Evolutionary conservation across 2,113 vertebrate species (phyloP).

Genomic region (Cynopterus brachyotis): DNA sequence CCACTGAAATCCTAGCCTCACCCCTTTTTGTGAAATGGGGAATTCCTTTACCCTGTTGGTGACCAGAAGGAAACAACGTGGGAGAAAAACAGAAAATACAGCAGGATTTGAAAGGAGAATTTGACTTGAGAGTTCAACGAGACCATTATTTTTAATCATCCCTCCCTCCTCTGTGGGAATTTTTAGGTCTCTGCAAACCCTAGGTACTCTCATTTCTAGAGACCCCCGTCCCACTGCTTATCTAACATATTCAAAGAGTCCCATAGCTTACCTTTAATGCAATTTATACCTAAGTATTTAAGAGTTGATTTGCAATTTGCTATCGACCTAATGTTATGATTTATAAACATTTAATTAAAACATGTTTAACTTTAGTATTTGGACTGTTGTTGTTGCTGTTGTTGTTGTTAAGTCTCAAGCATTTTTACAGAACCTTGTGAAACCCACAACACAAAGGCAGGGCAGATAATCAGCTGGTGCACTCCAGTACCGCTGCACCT

Average conservation of each 20-base stretch:
- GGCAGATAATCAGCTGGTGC: background rate
- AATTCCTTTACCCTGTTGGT: background rate
- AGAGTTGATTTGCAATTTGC: background rate
- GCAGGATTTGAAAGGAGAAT: background rate
- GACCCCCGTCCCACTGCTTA: background rate
- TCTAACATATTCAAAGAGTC: background rate
- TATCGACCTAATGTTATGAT: background rate
- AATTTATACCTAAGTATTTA: background rate
- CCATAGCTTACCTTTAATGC: background rate
- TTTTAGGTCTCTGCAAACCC: background rate
- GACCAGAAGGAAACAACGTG: background rate
- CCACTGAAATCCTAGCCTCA: background rate
- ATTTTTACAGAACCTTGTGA: background rate
- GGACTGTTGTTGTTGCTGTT: no score
- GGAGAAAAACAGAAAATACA: background rate
- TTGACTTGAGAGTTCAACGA: background rate
- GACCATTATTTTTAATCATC: background rate
- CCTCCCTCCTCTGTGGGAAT: background rate
- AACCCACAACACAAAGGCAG: background rate
- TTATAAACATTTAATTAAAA: conserved; percentile 14
- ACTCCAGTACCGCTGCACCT: rapidly evolving
- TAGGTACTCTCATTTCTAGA: background rate
- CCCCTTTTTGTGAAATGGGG: background rate
- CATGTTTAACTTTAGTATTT: conserved; percentile 7
- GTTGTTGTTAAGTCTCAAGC: background rate